Percentiles rank a stretch among this genome's conserved stretches.
These are phyloP conservation scores for Mobula hypostoma DNA, from an alignment of 2,113 vertebrate species.

Conservation along the genomic window DNA sequence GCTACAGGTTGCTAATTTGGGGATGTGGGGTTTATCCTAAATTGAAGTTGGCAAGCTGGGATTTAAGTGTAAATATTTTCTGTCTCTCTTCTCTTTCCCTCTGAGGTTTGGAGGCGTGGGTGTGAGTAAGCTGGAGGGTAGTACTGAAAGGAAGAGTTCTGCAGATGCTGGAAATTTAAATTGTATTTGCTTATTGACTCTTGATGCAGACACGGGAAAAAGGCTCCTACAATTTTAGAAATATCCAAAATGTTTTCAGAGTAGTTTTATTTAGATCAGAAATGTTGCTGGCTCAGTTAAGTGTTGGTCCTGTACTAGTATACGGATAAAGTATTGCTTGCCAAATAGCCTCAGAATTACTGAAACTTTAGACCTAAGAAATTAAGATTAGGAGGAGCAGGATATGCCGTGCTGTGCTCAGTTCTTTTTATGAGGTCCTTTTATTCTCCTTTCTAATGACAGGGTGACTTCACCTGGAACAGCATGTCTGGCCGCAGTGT, in stretches of 20 bases:
- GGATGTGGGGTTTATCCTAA: background rate
- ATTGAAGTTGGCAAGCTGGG: background rate
- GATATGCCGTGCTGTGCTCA: background rate
- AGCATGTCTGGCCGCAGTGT: constrained; percentile 80
- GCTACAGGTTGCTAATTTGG: background rate
- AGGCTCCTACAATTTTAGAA: background rate
- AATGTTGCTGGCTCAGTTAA: background rate
- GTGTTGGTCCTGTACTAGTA: background rate
- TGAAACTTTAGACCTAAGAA: background rate
- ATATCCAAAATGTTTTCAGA: background rate
- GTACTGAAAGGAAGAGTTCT: background rate
- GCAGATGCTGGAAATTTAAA: background rate
- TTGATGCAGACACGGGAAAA: background rate
- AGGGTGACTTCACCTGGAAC: constrained; percentile 95
- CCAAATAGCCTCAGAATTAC: background rate
- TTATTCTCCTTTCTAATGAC: constrained; percentile 41
- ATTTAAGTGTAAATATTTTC: no score
- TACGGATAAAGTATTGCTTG: background rate
- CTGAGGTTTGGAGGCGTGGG: no score
- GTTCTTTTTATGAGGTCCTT: background rate
- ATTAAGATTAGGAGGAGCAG: background rate
- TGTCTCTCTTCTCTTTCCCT: no score
- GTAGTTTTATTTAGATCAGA: background rate
- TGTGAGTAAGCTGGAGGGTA: background rate
- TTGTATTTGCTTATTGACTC: background rate